Evolutionary conservation across 2,113 vertebrate species (phyloP).

Genomic region (Pygoscelis antarcticus): DNA sequence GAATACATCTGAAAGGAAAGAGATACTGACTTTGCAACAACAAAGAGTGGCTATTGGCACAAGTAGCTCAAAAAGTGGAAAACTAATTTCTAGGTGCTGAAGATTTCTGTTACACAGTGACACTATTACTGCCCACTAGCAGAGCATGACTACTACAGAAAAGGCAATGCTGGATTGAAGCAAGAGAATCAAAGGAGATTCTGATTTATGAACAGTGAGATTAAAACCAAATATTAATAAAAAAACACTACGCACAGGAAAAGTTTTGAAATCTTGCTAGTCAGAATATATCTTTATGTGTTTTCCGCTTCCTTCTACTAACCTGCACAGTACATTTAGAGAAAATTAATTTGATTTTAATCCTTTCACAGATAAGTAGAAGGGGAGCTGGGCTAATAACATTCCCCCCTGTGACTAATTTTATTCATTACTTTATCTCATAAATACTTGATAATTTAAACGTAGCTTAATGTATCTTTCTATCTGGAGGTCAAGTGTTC

Average conservation of each 20-base stretch:
- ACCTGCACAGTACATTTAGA: background rate
- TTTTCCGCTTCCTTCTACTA: conserved; percentile 5
- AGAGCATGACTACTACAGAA: background rate
- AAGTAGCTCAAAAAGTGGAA: background rate
- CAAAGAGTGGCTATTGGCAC: background rate
- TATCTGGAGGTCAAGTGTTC: background rate
- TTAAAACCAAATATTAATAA: background rate
- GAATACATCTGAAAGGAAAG: background rate
- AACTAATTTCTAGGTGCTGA: background rate
- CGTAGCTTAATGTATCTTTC: background rate
- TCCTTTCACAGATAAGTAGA: background rate
- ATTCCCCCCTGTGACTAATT: background rate
- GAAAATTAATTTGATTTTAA: conserved; percentile 9
- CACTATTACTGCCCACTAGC: background rate
- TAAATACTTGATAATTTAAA: background rate
- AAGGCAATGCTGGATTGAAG: background rate
- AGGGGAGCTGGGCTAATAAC: background rate
- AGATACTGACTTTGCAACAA: background rate
- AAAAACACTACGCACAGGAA: background rate
- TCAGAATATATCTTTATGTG: background rate
- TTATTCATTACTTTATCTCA: conserved; percentile 12
- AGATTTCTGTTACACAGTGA: background rate
- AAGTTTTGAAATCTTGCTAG: background rate
- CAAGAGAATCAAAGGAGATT: background rate
- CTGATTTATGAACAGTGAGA: background rate